Base-by-base conservation (phyloP, 2,888 invertebrate genomes). In the Tuta absoluta region DNA sequence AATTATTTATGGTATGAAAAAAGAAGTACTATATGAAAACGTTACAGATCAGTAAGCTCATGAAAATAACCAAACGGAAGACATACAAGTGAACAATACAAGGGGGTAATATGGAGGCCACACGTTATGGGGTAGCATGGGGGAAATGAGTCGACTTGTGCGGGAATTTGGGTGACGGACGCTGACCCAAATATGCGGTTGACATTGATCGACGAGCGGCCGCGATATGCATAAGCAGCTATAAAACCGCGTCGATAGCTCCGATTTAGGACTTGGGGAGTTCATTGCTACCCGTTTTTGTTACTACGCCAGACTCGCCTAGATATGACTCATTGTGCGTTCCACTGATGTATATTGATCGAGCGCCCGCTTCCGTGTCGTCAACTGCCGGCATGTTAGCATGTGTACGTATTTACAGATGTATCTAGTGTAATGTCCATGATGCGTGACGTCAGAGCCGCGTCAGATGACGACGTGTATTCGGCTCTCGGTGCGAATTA, bases 111-210 rank as follows among this genome's bases (percentile, higher is more conserved):
- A 61, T 19, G 23, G 23, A 38, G 51, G 51, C 23, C 65, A 78
- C 78, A 77, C 77, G 76, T 76, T 78, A 80, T 66, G 68, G 63
- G 62, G 63, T 48, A 61, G 28, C 62, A 62, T 49, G 10, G 66
- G 17, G 86, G 85, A 84, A 87, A 86, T 83, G 82, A 85, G 83
- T 81, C 79, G 77, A 73, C 75, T 78, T 80, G 81, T 79, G 85
- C 80, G 83, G 87, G 87, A 88, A 87, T 89, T 86, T 84, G 85
- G 81, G 76, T 80, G 84, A 80, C 86, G 87, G 89, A 80, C 89
- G 89, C 86, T 89, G 89, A 91, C 90, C 90, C 78, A 91, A 87
- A 90, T 91, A 89, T 89, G 87, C 85, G 86, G 87, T 84, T 90
- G 90, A 91, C 90, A 91, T 90, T 91, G 90, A 91, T 91, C 90